A percentile compares a stretch with the other conserved stretches of the same genome.
Conservation (phyloP, 2,113 vertebrate genomes). For the Eolophus roseicapilla region DNA sequence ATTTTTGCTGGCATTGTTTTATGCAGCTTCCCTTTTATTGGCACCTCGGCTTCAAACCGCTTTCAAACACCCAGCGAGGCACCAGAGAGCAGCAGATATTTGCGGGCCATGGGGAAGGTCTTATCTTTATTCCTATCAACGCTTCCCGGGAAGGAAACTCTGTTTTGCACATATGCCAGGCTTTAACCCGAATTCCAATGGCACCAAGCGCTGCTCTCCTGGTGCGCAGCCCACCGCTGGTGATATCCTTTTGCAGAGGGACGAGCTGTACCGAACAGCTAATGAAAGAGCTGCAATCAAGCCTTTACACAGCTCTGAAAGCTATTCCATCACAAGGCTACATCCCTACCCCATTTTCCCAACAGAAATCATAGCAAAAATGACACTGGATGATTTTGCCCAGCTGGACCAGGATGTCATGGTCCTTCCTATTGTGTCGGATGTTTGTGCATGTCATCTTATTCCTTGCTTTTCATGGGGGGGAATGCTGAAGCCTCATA, state of each 20-base stretch:
- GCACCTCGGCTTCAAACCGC: conserved; percentile 10
- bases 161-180: background rate
- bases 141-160: background rate
- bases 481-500: background rate
- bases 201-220: background rate
- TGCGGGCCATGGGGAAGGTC: background rate
- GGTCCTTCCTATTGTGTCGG: accelerated
- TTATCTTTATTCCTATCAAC: background rate
- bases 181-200: background rate
- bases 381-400: background rate
- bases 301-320: background rate
- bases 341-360: background rate
- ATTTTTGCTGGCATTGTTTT: conserved; percentile 34
- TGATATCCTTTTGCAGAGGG: background rate
- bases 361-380: background rate
- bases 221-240: background rate
- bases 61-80: background rate
- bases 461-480: background rate
- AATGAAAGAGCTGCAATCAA: background rate
- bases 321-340: background rate
- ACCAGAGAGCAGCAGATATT: background rate
- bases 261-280: background rate
- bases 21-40: conserved; percentile 5
- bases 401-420: background rate
- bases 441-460: background rate